Conservation (phyloP, 2,797 vertebrate genomes). For the Heteromormyrus szaboi region DNA sequence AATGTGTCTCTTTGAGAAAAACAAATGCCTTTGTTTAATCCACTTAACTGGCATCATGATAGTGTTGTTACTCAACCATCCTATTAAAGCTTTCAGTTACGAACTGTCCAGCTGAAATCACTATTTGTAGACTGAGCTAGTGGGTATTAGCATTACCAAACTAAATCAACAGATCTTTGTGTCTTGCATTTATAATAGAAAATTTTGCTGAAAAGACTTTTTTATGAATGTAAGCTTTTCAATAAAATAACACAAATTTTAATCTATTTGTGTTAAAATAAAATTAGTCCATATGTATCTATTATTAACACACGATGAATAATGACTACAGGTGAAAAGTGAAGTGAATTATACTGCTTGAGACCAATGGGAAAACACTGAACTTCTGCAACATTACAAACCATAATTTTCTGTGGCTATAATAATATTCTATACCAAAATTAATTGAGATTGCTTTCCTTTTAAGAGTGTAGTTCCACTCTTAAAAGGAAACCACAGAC, state of each 20-base stretch:
- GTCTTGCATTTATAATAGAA: background rate
- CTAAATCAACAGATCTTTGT: background rate
- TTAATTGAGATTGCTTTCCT: background rate
- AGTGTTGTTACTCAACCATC: constrained; percentile 20
- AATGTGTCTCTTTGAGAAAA: background rate
- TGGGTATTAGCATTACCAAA: background rate
- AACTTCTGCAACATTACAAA: background rate
- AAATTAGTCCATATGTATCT: background rate
- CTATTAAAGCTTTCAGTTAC: constrained; percentile 42
- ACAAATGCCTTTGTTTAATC: background rate
- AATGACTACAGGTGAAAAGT: background rate
- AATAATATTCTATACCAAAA: background rate
- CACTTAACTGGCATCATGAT: constrained; percentile 12
- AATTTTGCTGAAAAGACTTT: background rate
- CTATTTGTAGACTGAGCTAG: constrained; percentile 37
- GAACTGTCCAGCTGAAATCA: constrained; percentile 28
- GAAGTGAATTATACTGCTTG: background rate
- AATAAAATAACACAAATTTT: background rate
- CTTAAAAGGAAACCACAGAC: background rate
- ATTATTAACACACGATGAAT: background rate
- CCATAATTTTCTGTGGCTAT: background rate
- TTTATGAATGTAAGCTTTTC: background rate
- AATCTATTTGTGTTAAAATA: background rate
- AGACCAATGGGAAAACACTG: background rate
- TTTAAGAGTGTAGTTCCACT: background rate